Evolutionary conservation across 1,140 invertebrate genomes (phyloP), one percentile per base, ranked within the genome.

Genomic region (Drosophila burlai): DNA sequence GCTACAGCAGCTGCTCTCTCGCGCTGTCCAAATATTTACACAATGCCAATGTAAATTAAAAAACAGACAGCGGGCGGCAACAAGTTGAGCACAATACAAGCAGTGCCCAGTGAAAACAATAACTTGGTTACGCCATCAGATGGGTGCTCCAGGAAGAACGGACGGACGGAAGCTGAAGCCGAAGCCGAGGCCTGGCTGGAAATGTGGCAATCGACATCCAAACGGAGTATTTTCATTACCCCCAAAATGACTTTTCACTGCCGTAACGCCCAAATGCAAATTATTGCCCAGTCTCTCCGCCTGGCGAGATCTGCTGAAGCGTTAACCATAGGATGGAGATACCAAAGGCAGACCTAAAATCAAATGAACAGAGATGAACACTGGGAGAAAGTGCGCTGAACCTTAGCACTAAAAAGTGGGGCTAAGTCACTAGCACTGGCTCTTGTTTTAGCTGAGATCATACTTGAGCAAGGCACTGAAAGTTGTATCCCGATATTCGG

Each of bases 21-120:
- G 75, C 64, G 77, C 87, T 90, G 76, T 85, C 72, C 68, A 91
- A 90, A 90, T 90, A 90, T 90, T 90, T 90, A 90, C 81, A 77
- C 86, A 90, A 85, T 85, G 82, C 79, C 85, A 90, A 89, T 90
- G 85, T 90, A 90, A 90, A 90, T 90, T 90, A 90, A 91, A 89
- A 90, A 90, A 78, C 82, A 84, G 83, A 77, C 72, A 83, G 26
- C 50, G 85, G 86, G 85, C 85, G 86, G 85, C 85, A 90, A 90
- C 85, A 90, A 90, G 85, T 90, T 90, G 76, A 76, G 78, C 72
- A 83, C 84, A 90, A 80, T 85, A 69, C 74, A 69, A 67, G 47
- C 64, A 74, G 50, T 34, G 29, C 18, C 13, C 54, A 57, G 52
- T 34, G 54, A 71, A 63, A 81, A 79, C 54, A 71, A 72, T 63